A percentile compares a stretch with the other conserved stretches of the same genome.
Evolutionary conservation across 2,797 vertebrate species (phyloP).

Genomic region (Pantherophis vulpinus): DNA sequence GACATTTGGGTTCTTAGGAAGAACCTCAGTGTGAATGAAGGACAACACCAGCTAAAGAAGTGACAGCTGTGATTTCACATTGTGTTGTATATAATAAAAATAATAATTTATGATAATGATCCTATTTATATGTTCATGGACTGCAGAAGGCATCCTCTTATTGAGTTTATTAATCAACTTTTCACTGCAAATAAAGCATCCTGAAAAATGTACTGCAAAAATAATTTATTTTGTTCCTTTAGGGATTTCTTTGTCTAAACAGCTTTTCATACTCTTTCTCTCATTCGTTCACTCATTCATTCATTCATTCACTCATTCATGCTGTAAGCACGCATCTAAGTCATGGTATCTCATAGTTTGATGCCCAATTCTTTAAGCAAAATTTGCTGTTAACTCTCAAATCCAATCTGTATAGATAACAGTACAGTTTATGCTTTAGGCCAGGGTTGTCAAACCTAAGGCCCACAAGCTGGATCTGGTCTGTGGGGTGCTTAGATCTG

Average conservation of each 20-base stretch:
- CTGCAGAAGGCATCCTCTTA: slow-evolving; percentile 15
- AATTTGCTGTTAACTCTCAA: too few relatives aligned
- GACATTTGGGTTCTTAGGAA: neutral
- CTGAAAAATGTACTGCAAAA: neutral
- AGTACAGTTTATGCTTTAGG: neutral
- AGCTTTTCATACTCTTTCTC: neutral
- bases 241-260: neutral
- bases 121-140: slow-evolving; percentile 4
- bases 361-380: too few relatives aligned
- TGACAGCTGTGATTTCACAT: neutral
- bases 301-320: neutral
- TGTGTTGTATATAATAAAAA: neutral
- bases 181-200: slow-evolving; percentile 1
- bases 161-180: slow-evolving; percentile 14
- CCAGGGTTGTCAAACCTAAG: too few relatives aligned
- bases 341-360: neutral
- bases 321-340: neutral
- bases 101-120: slow-evolving; percentile 15
- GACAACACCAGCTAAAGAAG: neutral
- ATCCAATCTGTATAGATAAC: neutral
- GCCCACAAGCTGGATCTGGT: too few relatives aligned
- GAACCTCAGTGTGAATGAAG: neutral
- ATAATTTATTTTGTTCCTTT: neutral
- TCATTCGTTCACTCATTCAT: neutral
- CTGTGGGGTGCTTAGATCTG: too few relatives aligned